Evolutionary conservation across 2,888 invertebrate genomes (phyloP).

Genomic region (Pseudanteris insignis): DNA sequence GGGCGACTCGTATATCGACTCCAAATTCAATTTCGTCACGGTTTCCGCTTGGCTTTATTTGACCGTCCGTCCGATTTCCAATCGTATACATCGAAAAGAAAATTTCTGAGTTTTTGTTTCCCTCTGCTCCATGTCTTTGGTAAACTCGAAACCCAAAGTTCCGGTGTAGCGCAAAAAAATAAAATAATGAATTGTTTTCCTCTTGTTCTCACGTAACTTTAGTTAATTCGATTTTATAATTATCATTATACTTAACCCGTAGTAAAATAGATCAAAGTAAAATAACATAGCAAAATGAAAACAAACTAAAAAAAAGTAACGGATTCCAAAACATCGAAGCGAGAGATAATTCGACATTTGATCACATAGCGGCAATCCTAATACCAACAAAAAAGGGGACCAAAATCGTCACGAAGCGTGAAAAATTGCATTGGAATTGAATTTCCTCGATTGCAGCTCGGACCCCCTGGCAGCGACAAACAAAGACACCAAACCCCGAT

Average conservation of each 20-base stretch:
- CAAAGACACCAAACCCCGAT: constrained; percentile 29
- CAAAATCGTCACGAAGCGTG: constrained; percentile 31
- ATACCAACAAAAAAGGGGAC: constrained; percentile 20
- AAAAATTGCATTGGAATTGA: constrained; percentile 33
- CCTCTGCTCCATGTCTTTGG: no score
- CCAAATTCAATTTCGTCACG: constrained; percentile 56
- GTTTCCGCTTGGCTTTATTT: constrained; percentile 50
- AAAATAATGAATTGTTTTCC: no score
- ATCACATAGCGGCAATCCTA: neutral
- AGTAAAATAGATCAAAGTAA: no score
- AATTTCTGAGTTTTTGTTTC: constrained; percentile 45
- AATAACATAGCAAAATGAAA: constrained; percentile 8
- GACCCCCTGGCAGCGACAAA: constrained; percentile 23
- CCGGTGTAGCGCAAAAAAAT: no score
- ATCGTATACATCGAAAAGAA: constrained; percentile 53
- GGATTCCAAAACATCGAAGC: constrained; percentile 6
- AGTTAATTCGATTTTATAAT: no score
- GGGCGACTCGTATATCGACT: constrained; percentile 53
- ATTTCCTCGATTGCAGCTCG: constrained; percentile 31
- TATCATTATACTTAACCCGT: no score
- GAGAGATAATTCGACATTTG: constrained; percentile 22
- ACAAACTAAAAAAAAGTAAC: constrained; percentile 4
- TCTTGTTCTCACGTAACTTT: no score
- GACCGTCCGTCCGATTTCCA: constrained; percentile 49
- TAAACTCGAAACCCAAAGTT: no score